phyloP scores from a whole-genome alignment of 2,113 vertebrate genomes.

The Ailurus styani region DNA sequence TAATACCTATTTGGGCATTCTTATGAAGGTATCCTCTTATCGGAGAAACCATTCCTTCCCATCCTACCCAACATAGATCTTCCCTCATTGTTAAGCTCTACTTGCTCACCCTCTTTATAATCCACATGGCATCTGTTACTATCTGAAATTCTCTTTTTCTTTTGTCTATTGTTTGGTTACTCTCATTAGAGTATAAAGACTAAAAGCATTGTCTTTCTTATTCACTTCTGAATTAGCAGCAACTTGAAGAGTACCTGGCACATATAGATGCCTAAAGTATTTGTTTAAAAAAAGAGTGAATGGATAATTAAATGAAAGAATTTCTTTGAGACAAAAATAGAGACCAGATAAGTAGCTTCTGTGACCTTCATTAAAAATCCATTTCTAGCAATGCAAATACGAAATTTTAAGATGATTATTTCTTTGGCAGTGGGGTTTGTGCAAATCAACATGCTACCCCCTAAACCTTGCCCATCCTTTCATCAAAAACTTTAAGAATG shows the following conservation, averaged over 20 bases:
- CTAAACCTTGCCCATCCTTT: neutral
- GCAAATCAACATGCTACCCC: neutral
- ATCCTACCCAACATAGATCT: rapidly evolving
- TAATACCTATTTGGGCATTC: neutral
- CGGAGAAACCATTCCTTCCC: neutral
- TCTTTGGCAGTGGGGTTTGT: neutral
- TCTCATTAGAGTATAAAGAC: neutral
- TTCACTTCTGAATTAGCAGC: neutral
- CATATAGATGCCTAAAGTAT: neutral
- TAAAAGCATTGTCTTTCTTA: neutral
- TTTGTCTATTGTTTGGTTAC: neutral
- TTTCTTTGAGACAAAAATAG: neutral
- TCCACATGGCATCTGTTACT: neutral
- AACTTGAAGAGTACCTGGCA: neutral
- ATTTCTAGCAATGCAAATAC: neutral
- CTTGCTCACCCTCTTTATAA: neutral
- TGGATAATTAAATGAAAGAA: neutral
- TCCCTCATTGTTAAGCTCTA: neutral
- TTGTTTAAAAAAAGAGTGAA: neutral
- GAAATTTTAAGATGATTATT: neutral
- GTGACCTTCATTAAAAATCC: neutral
- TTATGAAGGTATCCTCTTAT: neutral
- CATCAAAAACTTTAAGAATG: neutral
- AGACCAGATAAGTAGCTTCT: neutral
- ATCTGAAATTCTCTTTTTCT: neutral